Evolutionary conservation across 2,888 invertebrate species (phyloP).

Genomic region (Empis stercorea): DNA sequence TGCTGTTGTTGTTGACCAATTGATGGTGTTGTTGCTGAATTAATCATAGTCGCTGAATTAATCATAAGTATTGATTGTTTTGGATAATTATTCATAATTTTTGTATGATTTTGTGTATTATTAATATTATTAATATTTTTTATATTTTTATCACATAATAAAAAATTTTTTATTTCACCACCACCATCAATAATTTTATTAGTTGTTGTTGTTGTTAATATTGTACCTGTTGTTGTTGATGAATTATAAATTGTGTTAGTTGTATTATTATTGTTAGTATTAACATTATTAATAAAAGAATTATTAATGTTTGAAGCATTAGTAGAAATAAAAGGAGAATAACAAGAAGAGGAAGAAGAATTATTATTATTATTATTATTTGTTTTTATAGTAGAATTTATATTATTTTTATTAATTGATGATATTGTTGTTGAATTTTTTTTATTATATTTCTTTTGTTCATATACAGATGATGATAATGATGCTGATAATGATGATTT

Average conservation of each 20-base stretch:
- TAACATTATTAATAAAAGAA: slow-evolving; percentile 7
- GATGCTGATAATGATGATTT: too few relatives aligned
- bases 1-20: slow-evolving; percentile 5
- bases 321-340: slow-evolving; percentile 12
- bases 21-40: slow-evolving; percentile 15
- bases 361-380: too few relatives aligned
- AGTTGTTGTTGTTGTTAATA: slow-evolving; percentile 12
- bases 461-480: too few relatives aligned
- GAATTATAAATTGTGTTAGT: too few relatives aligned
- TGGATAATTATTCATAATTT: slow-evolving; percentile 7
- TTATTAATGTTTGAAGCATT: slow-evolving; percentile 8
- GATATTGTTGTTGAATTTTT: too few relatives aligned
- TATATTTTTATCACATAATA: slow-evolving; percentile 4
- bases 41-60: slow-evolving; percentile 19
- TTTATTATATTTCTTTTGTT: too few relatives aligned
- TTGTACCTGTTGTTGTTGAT: too few relatives aligned
- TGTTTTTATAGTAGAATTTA: too few relatives aligned
- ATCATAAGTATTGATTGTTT: slow-evolving; percentile 14
- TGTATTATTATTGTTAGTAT: not conserved
- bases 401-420: too few relatives aligned
- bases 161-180: not conserved
- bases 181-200: not conserved
- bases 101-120: slow-evolving; percentile 7
- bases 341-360: slow-evolving; percentile 7
- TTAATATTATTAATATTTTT: slow-evolving; percentile 5